Evolutionary conservation across 2,797 vertebrate genomes (phyloP).

Genomic region (Hydrophis major): DNA sequence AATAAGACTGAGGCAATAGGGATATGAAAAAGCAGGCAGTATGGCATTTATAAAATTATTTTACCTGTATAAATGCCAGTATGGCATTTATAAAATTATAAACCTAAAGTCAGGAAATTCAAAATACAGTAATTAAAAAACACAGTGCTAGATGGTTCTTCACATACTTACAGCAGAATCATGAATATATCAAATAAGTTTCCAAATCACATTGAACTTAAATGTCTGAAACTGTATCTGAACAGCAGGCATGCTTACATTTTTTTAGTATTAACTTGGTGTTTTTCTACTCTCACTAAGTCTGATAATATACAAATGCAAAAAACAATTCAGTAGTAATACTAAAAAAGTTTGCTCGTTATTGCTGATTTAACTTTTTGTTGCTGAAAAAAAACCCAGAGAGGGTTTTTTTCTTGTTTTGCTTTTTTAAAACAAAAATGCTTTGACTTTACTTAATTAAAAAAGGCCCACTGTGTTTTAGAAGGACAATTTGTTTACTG

Average conservation of each 20-base stretch:
- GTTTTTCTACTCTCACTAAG: not conserved
- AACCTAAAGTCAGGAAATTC: slow-evolving; percentile 24
- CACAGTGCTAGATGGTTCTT: slow-evolving; percentile 53
- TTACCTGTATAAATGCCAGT: not conserved
- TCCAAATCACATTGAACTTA: slow-evolving; percentile 53
- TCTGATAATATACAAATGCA: not conserved
- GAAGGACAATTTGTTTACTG: slow-evolving; percentile 9
- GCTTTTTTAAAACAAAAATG: not conserved
- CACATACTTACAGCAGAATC: slow-evolving; percentile 47
- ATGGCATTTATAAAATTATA: not conserved
- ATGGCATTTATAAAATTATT: not conserved
- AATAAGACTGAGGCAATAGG: not conserved
- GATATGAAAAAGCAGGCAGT: not conserved
- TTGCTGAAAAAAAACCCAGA: not conserved
- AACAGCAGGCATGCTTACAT: not conserved
- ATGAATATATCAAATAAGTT: slow-evolving; percentile 51
- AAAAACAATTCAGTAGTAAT: not conserved
- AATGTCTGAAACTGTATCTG: slow-evolving; percentile 51
- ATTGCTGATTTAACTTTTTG: not conserved
- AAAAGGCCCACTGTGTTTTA: not conserved
- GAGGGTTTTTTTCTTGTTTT: not conserved
- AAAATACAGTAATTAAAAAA: not conserved
- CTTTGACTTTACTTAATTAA: not conserved
- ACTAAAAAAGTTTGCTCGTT: not conserved
- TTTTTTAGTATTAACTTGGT: not conserved